phyloP scores from a whole-genome alignment of 2,888 invertebrate species.

The Caenorhabditis virilis region DNA sequence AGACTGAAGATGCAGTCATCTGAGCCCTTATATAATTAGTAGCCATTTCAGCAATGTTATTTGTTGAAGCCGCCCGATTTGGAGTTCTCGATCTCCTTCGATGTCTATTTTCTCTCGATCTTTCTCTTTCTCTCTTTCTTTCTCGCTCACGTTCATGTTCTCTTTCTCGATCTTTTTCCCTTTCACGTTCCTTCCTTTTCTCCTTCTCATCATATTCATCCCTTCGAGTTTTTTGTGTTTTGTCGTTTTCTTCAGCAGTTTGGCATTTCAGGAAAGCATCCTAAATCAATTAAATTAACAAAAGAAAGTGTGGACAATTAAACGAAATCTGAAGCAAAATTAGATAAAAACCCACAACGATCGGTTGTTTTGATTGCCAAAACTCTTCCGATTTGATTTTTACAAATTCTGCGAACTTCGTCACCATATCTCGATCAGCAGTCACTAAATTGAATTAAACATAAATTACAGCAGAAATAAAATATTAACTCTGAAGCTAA shows the following conservation, averaged over 20 bases:
- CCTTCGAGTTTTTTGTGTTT: not conserved
- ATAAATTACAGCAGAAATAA: not conserved
- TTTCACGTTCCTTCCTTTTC: no score
- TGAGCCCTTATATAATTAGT: not conserved
- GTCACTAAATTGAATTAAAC: not conserved
- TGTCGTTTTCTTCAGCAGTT: not conserved
- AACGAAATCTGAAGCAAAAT: not conserved
- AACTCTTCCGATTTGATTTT: constrained; percentile 8
- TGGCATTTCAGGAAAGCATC: not conserved
- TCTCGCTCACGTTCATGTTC: not conserved
- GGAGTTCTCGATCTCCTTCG: not conserved
- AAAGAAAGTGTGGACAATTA: not conserved
- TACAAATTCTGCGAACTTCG: constrained; percentile 8
- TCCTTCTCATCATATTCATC: not conserved
- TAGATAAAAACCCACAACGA: constrained; percentile 1
- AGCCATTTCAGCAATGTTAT: no score
- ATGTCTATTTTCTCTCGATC: not conserved
- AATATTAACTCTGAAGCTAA: not conserved
- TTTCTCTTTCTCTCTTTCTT: constrained; percentile 4
- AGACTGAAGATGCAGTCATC: not conserved
- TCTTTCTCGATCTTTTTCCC: not conserved
- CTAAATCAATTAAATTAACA: not conserved
- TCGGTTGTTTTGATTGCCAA: constrained; percentile 2
- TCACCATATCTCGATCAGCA: constrained; percentile 7
- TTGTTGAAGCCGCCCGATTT: not conserved